Evolutionary conservation across 1,140 invertebrate species (phyloP).

Genomic region (Papilio helenus): DNA sequence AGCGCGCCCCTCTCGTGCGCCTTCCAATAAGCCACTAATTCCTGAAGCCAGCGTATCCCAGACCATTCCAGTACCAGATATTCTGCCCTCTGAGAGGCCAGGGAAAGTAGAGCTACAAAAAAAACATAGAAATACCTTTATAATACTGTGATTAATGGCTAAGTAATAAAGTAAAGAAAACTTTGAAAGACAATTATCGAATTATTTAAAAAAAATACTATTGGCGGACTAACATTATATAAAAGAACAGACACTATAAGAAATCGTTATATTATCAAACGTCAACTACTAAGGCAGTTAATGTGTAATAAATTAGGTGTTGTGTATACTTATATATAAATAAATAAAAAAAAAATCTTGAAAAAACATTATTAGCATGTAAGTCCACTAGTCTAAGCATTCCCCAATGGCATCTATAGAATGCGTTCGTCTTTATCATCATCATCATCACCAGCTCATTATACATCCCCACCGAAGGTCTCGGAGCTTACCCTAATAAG

Average conservation of each 20-base stretch:
- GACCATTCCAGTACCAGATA: conserved; percentile 90
- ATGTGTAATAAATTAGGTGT: too few species aligned
- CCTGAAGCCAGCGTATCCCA: conserved; percentile 88
- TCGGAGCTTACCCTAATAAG: too few species aligned
- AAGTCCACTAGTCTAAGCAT: too few species aligned
- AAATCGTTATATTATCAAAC: too few species aligned
- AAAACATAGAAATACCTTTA: conserved; percentile 3
- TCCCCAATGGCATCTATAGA: too few species aligned
- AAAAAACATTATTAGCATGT: too few species aligned
- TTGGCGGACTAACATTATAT: background rate
- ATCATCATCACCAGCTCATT: too few species aligned
- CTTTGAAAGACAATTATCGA: background rate
- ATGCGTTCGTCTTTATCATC: too few species aligned
- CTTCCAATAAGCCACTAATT: conserved; percentile 85
- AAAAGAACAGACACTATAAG: too few species aligned
- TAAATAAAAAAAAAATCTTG: too few species aligned
- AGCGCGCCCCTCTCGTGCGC: conserved; percentile 91
- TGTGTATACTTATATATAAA: too few species aligned
- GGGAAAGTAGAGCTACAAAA: conserved; percentile 88
- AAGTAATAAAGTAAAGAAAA: background rate
- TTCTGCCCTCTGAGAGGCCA: conserved; percentile 92
- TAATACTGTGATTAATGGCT: background rate
- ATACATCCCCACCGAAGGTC: too few species aligned
- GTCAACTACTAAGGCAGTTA: background rate
- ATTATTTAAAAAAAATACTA: background rate